These are phyloP conservation scores for Empidonax traillii DNA, from an alignment of 2,113 vertebrate species.

Conservation along the genomic window DNA sequence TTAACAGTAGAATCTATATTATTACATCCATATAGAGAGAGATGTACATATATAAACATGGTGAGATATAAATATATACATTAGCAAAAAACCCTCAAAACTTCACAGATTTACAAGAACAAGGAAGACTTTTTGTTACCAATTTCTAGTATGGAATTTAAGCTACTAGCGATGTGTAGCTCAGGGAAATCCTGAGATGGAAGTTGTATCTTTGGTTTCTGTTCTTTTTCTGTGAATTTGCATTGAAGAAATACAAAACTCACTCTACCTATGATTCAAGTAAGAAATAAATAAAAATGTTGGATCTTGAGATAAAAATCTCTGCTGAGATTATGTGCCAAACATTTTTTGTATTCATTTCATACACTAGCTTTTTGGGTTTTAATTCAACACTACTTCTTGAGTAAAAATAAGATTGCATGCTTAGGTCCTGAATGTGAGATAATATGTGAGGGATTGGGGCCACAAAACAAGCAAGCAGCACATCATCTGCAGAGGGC, in stretches of 20 bases:
- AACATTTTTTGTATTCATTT: not conserved
- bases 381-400: not conserved
- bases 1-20: not conserved
- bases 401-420: not conserved
- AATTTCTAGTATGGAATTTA: not conserved
- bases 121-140: not conserved
- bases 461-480: not conserved
- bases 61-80: not conserved
- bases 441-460: fast-evolving
- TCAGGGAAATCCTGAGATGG: not conserved
- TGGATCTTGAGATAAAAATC: not conserved
- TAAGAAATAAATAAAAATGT: not conserved
- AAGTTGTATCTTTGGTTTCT: not conserved
- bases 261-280: not conserved
- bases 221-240: not conserved
- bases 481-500: not conserved
- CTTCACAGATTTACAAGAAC: not conserved
- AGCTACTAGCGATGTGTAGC: not conserved
- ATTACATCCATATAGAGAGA: not conserved
- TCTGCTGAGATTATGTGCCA: not conserved
- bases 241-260: not conserved
- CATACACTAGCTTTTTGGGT: not conserved
- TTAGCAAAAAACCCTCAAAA: not conserved
- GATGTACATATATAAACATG: not conserved
- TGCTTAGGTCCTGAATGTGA: not conserved